Percentiles rank a stretch among this genome's conserved stretches.
These are phyloP conservation scores for Gonatopus flavifemur DNA, from an alignment of 1,140 invertebrate species.

Conservation along the genomic window DNA sequence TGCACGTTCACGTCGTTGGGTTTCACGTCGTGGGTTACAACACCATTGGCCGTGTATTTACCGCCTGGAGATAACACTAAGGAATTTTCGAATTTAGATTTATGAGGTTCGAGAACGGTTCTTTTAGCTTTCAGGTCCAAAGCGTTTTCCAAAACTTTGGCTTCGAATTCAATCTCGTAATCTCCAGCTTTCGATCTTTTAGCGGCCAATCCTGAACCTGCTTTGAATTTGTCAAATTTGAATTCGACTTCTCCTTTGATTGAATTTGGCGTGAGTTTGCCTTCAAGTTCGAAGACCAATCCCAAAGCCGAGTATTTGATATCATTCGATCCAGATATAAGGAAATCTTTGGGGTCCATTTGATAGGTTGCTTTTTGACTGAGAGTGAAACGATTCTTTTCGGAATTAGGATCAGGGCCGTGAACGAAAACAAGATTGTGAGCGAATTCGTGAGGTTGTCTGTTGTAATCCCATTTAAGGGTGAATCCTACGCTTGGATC, in stretches of 20 bases:
- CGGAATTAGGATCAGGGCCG: conserved; percentile 63
- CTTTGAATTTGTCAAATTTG: conserved; percentile 60
- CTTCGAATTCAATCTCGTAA: conserved; percentile 62
- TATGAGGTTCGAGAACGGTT: conserved; percentile 57
- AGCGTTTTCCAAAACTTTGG: conserved; percentile 61
- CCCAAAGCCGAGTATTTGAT: conserved; percentile 61
- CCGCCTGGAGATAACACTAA: conserved; percentile 64
- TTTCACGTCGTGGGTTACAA: conserved; percentile 58
- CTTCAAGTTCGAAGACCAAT: conserved; percentile 55
- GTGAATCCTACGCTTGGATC: conserved; percentile 65
- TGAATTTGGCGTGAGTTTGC: conserved; percentile 58
- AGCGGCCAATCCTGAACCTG: conserved; percentile 60
- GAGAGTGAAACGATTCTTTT: conserved; percentile 59
- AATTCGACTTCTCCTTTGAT: conserved; percentile 57
- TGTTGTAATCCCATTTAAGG: conserved; percentile 54
- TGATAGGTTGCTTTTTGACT: conserved; percentile 51
- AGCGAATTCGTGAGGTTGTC: conserved; percentile 29
- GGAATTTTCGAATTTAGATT: conserved; percentile 65
- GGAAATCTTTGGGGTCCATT: conserved; percentile 39
- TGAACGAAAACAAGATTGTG: conserved; percentile 64
- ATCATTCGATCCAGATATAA: conserved; percentile 51
- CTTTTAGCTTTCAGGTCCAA: conserved; percentile 62
- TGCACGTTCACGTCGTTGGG: conserved; percentile 59
- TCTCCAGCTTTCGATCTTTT: conserved; percentile 61
- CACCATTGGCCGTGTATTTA: conserved; percentile 65